Base-by-base conservation (phyloP, 2,888 invertebrate species). In the Macropis europaea region DNA sequence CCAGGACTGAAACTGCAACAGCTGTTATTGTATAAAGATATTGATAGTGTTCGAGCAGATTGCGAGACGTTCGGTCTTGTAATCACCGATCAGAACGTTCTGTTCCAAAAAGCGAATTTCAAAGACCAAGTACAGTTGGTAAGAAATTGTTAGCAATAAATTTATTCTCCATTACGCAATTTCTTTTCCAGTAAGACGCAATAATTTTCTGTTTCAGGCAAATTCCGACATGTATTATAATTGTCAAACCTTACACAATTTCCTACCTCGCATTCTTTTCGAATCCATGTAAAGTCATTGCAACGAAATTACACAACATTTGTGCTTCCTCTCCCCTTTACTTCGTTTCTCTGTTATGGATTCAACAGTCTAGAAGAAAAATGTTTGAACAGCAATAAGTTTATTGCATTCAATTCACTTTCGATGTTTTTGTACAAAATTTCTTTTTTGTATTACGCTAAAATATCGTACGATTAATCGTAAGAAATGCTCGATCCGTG, bases 31-130 rank as follows among this genome's bases (percentile, higher is more conserved):
- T 93, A 92, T 79, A 86, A 89, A 54, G 89, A 88, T 52, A 85
- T 85, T 15, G 83, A 84, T 1, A 91, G 91, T 38, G 84, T 92
- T 1, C 77, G 83, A 1, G 81, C 84, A 0, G 91, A 92, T 54
- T 92, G 93, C 79, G 66, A 81, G 11, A 89, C 92, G 81, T 93
- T 93, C 82, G 92, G 92, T 0, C 81, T 93, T 32, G 71, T 64
- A 11, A 86, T 89, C 11, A 80, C 84, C 0, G 84, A 88, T 3
- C 85, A 86, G 47, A 82, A 85, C 56, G 78, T 91, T 32, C 74
- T 77, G 52, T 92, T 92, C 83, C 81, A 87, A 40, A 91, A 90
- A 82, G 69, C 73, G 0, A 84, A 87, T 28, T 93, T 93, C 75
- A 90, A 90, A 19, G 57, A 79, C 1, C 84, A 89, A 30, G 85